These are phyloP conservation scores for Venustoraphidia nigricollis DNA, from an alignment of 2,888 invertebrate species.

Conservation along the genomic window DNA sequence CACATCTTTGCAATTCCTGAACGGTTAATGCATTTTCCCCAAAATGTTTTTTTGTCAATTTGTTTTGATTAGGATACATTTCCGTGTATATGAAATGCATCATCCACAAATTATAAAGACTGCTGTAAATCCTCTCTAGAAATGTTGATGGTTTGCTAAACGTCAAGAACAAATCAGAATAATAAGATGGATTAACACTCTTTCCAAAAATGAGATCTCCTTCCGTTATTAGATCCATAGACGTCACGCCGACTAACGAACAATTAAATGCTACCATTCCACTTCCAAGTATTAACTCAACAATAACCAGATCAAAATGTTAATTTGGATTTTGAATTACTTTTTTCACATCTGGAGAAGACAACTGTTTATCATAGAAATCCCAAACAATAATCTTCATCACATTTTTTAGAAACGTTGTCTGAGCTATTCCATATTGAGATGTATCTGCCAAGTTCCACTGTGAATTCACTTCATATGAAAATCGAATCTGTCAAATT, in stretches of 20 bases:
- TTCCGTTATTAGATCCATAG: slow-evolving; percentile 5
- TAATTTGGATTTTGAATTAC: slow-evolving; percentile 1
- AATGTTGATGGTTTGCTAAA: background rate
- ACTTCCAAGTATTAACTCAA: slow-evolving; percentile 13
- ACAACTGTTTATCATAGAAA: slow-evolving; percentile 9
- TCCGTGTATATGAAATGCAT: slow-evolving; percentile 4
- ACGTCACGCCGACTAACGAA: slow-evolving; percentile 15
- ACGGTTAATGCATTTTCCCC: slow-evolving; percentile 5
- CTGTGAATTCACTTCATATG: too few relatives aligned
- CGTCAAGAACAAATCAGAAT: slow-evolving; percentile 5
- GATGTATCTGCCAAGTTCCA: too few relatives aligned
- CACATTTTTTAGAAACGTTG: too few relatives aligned
- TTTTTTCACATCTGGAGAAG: slow-evolving; percentile 8
- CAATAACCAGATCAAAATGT: slow-evolving; percentile 18
- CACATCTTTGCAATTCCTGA: slow-evolving; percentile 11
- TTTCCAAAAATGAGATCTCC: slow-evolving; percentile 10
- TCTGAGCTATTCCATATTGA: too few relatives aligned
- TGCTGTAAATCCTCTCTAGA: background rate
- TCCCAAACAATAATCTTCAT: background rate
- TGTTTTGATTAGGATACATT: slow-evolving; percentile 8
- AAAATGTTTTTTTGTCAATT: slow-evolving; percentile 8
- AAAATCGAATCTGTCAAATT: slow-evolving; percentile 24
- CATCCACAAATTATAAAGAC: slow-evolving; percentile 1
- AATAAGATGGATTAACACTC: slow-evolving; percentile 12
- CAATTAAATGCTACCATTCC: slow-evolving; percentile 10